Evolutionary conservation across 2,888 invertebrate genomes (phyloP).

Genomic region (Lypha dubia): DNA sequence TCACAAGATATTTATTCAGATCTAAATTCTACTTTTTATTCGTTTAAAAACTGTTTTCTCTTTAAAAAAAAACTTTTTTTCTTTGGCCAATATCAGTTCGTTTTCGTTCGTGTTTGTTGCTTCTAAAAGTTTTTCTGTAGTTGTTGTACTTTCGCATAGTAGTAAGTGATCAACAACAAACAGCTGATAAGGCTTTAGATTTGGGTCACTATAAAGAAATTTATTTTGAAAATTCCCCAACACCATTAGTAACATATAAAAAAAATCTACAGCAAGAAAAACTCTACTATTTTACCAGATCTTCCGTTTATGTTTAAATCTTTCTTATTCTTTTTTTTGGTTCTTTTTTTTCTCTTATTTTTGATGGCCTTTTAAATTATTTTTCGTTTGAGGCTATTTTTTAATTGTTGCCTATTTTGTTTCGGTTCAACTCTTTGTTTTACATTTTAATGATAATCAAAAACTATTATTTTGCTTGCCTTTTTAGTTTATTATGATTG

Average conservation of each 20-base stretch:
- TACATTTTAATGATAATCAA: not conserved
- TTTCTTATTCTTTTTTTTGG: not conserved
- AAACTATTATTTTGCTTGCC: not conserved
- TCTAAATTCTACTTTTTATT: not conserved
- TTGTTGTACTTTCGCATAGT: not conserved
- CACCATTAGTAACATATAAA: slow-evolving; percentile 1
- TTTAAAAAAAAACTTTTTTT: not conserved
- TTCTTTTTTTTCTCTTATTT: not conserved
- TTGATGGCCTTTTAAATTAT: not conserved
- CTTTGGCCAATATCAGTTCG: not conserved
- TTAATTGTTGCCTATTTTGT: not conserved
- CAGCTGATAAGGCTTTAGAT: slow-evolving; percentile 24
- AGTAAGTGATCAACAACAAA: not conserved
- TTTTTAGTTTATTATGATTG: too few species aligned
- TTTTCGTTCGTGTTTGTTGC: not conserved
- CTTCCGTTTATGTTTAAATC: not conserved
- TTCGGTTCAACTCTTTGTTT: not conserved
- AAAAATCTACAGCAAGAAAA: not conserved
- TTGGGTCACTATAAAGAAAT: slow-evolving; percentile 5
- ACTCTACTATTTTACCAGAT: not conserved
- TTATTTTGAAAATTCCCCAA: slow-evolving; percentile 11
- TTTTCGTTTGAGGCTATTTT: not conserved
- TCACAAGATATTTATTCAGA: too few species aligned
- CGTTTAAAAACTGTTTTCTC: not conserved
- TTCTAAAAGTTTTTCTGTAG: not conserved